Evolutionary conservation across 2,113 vertebrate species (phyloP).

Genomic region (Macrotis lagotis): DNA sequence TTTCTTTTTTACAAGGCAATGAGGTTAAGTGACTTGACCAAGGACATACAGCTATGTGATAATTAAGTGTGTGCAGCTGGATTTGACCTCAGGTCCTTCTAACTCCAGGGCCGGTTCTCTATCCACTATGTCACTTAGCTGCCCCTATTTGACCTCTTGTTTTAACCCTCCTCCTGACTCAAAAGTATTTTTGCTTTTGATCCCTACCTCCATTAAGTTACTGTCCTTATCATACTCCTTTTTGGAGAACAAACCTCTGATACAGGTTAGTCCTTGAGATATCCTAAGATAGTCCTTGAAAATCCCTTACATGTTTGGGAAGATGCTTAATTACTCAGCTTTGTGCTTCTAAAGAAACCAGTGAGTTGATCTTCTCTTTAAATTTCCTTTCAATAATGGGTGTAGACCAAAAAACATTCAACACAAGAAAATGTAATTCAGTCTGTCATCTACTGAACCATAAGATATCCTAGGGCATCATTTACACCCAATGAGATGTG

Average conservation of each 20-base stretch:
- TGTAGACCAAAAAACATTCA: constrained; percentile 35
- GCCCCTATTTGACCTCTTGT: not conserved
- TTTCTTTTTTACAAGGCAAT: too few relatives aligned
- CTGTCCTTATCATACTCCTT: not conserved
- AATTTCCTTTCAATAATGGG: not conserved
- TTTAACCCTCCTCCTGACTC: not conserved
- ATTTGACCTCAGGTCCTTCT: too few relatives aligned
- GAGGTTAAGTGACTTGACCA: too few relatives aligned
- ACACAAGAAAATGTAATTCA: constrained; percentile 51
- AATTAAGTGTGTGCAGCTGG: too few relatives aligned
- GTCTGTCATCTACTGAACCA: constrained; percentile 39
- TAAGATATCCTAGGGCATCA: constrained; percentile 47
- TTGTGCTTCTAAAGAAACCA: constrained; percentile 48
- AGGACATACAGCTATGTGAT: too few relatives aligned
- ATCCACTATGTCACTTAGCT: too few relatives aligned
- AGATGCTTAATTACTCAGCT: constrained; percentile 34
- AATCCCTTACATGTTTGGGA: constrained; percentile 27
- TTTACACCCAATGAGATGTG: constrained; percentile 65
- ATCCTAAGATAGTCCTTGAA: constrained; percentile 20
- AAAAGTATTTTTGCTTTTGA: not conserved
- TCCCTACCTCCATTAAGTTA: not conserved
- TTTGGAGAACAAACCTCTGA: not conserved
- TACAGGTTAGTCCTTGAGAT: too few relatives aligned
- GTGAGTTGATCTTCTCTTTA: constrained; percentile 1
- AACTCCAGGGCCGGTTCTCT: too few relatives aligned